Evolutionary conservation across 2,113 vertebrate species (phyloP).

Genomic region (Sus scrofa): T2T-Sscrofa CM000821.6:55160001-55160500

Average conservation of each 20-base stretch:
- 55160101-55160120: not conserved
- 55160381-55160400: not conserved
- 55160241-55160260: too few relatives aligned
- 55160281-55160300: too few relatives aligned
- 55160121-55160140: not conserved
- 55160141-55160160: not conserved
- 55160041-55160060: not conserved
- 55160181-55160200: too few relatives aligned
- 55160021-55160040: slow-evolving; percentile 15
- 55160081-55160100: not conserved
- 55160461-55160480: slow-evolving; percentile 10
- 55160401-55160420: slow-evolving; percentile 10
- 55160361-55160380: too few relatives aligned
- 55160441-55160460: not conserved
- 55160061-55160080: slow-evolving; percentile 9
- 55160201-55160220: too few relatives aligned
- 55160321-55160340: too few relatives aligned
- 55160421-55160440: slow-evolving; percentile 26
- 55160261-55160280: too few relatives aligned
- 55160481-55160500: slow-evolving; percentile 11
- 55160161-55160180: too few relatives aligned
- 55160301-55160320: too few relatives aligned
- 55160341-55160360: too few relatives aligned
- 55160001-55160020: not conserved
- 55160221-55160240: too few relatives aligned